phyloP scores from a whole-genome alignment of 2,888 invertebrate species.

The Amblyjoppa proteus region DNA sequence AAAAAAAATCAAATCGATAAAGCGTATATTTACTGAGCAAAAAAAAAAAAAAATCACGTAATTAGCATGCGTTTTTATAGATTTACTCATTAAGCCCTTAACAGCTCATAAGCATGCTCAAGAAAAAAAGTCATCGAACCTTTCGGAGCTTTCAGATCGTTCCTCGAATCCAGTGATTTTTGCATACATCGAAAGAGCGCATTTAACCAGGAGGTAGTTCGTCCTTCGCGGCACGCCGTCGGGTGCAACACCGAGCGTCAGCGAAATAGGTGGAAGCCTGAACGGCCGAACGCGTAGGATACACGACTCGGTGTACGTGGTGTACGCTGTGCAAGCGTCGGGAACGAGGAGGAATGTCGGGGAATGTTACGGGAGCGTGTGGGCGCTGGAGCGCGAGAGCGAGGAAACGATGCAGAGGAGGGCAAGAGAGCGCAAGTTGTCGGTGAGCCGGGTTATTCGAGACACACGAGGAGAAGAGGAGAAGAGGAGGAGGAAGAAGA shows the following conservation, averaged over 20 bases:
- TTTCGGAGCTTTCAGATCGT: not conserved
- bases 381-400: slow-evolving; percentile 50
- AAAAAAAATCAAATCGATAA: too few species aligned
- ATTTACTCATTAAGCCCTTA: too few species aligned
- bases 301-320: slow-evolving; percentile 6
- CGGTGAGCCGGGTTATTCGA: slow-evolving; percentile 59
- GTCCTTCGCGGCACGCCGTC: not conserved
- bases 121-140: too few species aligned
- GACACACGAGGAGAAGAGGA: slow-evolving; percentile 41
- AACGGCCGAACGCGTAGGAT: slow-evolving; percentile 38
- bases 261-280: slow-evolving; percentile 13
- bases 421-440: slow-evolving; percentile 55
- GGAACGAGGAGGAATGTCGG: slow-evolving; percentile 56
- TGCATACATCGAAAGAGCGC: too few species aligned
- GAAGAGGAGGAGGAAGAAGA: too few species aligned
- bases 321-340: slow-evolving; percentile 29
- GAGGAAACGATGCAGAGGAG: slow-evolving; percentile 35
- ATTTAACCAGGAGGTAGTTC: not conserved
- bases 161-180: not conserved
- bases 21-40: too few species aligned
- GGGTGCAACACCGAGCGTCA: not conserved
- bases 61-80: too few species aligned
- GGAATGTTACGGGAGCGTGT: slow-evolving; percentile 69
- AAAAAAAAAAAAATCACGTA: too few species aligned
- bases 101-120: too few species aligned